Conservation (phyloP, 2,888 invertebrate species). For the Limenitis camilla region DNA sequence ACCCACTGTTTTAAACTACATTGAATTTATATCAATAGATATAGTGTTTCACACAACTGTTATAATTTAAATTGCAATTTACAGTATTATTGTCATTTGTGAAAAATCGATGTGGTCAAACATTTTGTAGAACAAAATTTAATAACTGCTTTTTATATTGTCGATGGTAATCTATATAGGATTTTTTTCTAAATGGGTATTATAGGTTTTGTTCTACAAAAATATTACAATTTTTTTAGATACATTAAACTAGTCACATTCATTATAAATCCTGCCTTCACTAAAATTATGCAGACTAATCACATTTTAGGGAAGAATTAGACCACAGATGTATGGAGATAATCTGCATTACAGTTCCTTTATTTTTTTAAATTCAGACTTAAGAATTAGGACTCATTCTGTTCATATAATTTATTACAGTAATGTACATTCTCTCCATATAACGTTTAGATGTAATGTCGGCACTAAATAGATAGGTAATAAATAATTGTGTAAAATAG, state of each 20-base stretch:
- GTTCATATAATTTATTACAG: too few species aligned
- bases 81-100: slow-evolving; percentile 7
- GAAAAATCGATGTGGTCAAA: too few species aligned
- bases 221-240: not conserved
- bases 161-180: too few species aligned
- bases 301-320: slow-evolving; percentile 22
- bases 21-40: slow-evolving; percentile 27
- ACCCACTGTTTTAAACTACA: slow-evolving; percentile 23
- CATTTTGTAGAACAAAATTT: too few species aligned
- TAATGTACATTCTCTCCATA: slow-evolving; percentile 3
- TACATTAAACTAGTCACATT: slow-evolving; percentile 17
- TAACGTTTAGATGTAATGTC: slow-evolving; percentile 35
- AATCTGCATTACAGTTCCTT: too few species aligned
- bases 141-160: too few species aligned
- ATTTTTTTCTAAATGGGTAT: too few species aligned
- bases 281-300: slow-evolving; percentile 1
- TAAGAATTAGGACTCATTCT: not conserved
- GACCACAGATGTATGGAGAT: slow-evolving; percentile 18
- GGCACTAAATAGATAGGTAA: slow-evolving; percentile 62
- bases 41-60: slow-evolving; percentile 8
- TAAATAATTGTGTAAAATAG: slow-evolving; percentile 59
- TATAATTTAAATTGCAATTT: slow-evolving; percentile 19
- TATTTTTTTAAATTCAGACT: too few species aligned
- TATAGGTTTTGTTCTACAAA: not conserved
- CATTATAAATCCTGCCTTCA: slow-evolving; percentile 5